Percentiles rank a stretch among this genome's conserved stretches.
phyloP scores from a whole-genome alignment of 2,113 vertebrate species.

The Sialia sialis region DNA sequence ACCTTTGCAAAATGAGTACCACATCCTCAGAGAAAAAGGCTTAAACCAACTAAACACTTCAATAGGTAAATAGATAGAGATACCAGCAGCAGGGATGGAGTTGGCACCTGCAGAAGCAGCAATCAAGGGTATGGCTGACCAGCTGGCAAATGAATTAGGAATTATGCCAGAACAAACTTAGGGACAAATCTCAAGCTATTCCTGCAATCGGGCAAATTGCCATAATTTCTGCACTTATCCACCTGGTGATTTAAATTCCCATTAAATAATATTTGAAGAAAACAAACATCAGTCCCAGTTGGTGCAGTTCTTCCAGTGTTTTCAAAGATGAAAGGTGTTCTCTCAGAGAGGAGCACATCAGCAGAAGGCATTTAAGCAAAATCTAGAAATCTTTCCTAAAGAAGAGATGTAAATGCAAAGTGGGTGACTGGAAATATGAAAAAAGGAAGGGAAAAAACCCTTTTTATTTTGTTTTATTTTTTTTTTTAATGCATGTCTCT shows the following conservation, averaged over 20 bases:
- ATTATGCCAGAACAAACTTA: slow-evolving; percentile 35
- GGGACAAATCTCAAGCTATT: slow-evolving; percentile 14
- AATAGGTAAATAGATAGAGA: slow-evolving; percentile 35
- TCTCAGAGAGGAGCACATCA: not conserved
- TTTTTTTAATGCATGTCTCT: not conserved
- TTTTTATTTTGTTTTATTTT: not conserved
- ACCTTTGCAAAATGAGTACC: not conserved
- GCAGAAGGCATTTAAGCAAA: not conserved
- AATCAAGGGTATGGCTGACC: slow-evolving; percentile 14
- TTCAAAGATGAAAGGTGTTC: not conserved
- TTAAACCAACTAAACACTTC: slow-evolving; percentile 23
- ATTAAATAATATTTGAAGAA: not conserved
- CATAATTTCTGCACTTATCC: not conserved
- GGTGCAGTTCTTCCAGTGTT: not conserved
- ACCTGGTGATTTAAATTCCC: not conserved
- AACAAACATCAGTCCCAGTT: not conserved
- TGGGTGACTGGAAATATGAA: not conserved
- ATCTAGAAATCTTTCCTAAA: not conserved
- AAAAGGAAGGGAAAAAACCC: fast-evolving
- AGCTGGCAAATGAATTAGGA: slow-evolving; percentile 45
- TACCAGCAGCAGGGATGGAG: not conserved
- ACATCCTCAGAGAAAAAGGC: not conserved
- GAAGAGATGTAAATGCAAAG: not conserved
- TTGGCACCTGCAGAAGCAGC: slow-evolving; percentile 19
- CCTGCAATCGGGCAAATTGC: not conserved